Evolutionary conservation across 2,113 vertebrate genomes (phyloP).

Genomic region (Myocastor coypus): DNA sequence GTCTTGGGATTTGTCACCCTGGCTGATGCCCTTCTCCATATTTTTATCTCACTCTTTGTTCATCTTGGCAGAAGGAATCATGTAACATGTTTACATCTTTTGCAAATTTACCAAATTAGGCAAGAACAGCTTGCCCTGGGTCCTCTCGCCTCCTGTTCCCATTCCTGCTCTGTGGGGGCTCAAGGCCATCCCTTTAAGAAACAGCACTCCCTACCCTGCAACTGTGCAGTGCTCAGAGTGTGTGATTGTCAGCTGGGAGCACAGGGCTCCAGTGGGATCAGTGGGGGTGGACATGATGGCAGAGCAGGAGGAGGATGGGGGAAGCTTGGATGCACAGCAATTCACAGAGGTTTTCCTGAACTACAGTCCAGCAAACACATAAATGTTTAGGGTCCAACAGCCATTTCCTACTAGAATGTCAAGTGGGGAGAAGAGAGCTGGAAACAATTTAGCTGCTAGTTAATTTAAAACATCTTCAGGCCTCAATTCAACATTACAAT

Average conservation of each 20-base stretch:
- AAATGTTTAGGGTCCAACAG: neutral
- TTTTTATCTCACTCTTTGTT: constrained; percentile 21
- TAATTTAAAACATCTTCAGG: constrained; percentile 34
- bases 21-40: neutral
- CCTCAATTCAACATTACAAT: neutral
- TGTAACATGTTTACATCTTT: neutral
- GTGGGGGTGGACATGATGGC: no score
- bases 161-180: neutral
- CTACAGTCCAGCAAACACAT: neutral
- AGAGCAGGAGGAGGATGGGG: neutral
- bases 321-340: neutral
- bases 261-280: no score
- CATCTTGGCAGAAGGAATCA: neutral
- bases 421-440: neutral
- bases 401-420: neutral
- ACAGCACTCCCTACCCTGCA: neutral
- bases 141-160: neutral
- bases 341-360: constrained; percentile 45
- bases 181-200: neutral
- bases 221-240: neutral
- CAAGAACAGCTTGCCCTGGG: neutral
- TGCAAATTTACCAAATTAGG: constrained; percentile 43
- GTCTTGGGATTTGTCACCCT: neutral
- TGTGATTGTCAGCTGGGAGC: neutral
- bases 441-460: neutral